These are phyloP conservation scores for Morus bassanus DNA, from an alignment of 2,797 vertebrate species.

Conservation along the genomic window DNA sequence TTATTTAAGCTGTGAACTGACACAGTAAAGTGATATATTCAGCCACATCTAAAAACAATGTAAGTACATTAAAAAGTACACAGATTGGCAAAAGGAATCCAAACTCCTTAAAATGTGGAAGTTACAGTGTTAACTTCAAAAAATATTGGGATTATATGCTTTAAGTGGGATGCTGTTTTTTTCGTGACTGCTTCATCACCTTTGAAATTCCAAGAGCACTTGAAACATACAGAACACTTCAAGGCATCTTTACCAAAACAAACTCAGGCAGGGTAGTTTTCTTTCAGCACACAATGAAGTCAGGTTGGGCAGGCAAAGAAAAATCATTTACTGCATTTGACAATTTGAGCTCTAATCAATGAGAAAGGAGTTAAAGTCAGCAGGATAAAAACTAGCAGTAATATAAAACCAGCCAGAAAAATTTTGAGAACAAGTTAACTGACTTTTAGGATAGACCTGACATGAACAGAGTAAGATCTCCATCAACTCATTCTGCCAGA, in stretches of 20 bases:
- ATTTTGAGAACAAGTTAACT: background rate
- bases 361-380: background rate
- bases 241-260: background rate
- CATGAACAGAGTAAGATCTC: background rate
- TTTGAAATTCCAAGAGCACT: background rate
- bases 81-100: background rate
- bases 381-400: background rate
- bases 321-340: background rate
- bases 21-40: background rate
- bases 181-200: background rate
- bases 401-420: background rate
- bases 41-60: background rate
- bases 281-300: background rate
- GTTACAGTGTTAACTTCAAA: background rate
- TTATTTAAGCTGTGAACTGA: background rate
- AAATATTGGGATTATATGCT: background rate
- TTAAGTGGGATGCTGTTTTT: background rate
- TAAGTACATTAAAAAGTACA: background rate
- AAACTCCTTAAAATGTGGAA: background rate
- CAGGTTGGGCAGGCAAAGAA: background rate
- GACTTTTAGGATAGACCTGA: background rate
- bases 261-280: background rate
- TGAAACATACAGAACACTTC: background rate
- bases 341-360: background rate
- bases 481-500: background rate